phyloP scores from a whole-genome alignment of 64 coral and sea anemone species.

The Montipora sp. region DNA sequence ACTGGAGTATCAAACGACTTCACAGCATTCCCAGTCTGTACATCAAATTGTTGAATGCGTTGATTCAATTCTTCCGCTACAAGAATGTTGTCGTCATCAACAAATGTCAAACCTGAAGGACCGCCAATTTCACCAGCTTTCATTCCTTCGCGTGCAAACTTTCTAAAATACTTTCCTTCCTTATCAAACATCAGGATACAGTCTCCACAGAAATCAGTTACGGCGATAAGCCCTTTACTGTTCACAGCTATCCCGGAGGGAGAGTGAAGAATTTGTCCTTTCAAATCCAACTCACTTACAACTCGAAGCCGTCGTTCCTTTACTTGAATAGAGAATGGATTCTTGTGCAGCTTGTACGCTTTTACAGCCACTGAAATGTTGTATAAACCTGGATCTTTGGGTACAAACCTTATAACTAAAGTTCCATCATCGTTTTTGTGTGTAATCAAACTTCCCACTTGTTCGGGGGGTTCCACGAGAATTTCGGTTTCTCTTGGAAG shows the following conservation, averaged over 20 bases:
- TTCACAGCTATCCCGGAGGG: conserved; percentile 45
- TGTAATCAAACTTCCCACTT: background rate
- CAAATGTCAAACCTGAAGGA: conserved; percentile 17
- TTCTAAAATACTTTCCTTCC: conserved; percentile 41
- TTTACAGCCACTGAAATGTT: background rate
- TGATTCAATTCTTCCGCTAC: conserved; percentile 4
- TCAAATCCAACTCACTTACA: conserved; percentile 9
- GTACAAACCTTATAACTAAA: too few species aligned
- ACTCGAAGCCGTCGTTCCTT: conserved; percentile 7
- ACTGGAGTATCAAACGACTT: background rate
- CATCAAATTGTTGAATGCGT: conserved; percentile 44
- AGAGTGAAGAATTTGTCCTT: background rate
- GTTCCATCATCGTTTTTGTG: background rate
- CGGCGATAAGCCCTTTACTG: conserved; percentile 47
- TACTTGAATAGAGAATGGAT: background rate
- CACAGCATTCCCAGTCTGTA: conserved; percentile 12
- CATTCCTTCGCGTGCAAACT: conserved; percentile 5
- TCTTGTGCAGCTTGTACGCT: background rate
- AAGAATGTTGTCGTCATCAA: conserved; percentile 22
- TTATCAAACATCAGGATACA: conserved; percentile 47
- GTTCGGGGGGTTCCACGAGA: background rate
- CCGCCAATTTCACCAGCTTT: conserved; percentile 9
- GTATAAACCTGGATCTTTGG: background rate
- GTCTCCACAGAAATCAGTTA: background rate
- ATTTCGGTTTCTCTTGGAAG: background rate